Base-by-base conservation (phyloP, 2,888 invertebrate genomes). In the Scaptomyza cyrtandrae region DNA sequence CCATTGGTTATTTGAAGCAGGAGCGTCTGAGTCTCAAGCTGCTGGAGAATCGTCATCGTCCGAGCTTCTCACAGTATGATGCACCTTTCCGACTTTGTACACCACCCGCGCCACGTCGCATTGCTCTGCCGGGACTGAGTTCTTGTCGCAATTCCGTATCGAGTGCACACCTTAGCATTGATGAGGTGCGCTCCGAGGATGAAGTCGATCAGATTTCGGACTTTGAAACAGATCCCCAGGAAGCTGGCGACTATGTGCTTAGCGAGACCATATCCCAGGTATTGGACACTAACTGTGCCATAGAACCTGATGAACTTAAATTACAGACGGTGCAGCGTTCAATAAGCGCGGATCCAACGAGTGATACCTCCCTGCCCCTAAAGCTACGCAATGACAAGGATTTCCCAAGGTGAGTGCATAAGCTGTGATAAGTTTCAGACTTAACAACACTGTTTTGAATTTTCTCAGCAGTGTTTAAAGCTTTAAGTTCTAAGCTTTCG, bases 101-200 rank as follows among this genome's bases (percentile, higher is more conserved):
- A 0, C 68, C 83, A 0, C 86, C 86, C 4, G 49, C 75, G 6
- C 75, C 82, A 11, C 69, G 84, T 5, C 69, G 88, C 9, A 56
- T 86, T 16, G 74, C 71, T 6, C 33, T 88, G 45, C 63, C 84
- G 0, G 86, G 84, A 0, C 11, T 86, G 0, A 44, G 37, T n/a
- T 55, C 65, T 31, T 31, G 61, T 48, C 53, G 48, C 13, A 70
- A 55, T 56, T 75, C 82, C 37, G 59, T 60, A 24, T 59, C 70
- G 16, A 86, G 64, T 16, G 56, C 72, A 3, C 58, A 63, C 10
- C 62, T 64, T 4, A 90, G 90, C 70, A 91, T 90, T 9, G 80
- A 88, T 56, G 91, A 91, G 64, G 90, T 88, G 61, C 91, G 88
- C 11, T 91, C 91, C 6, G 91, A 91, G 60, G 92, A 91, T 72